A percentile compares a stretch with the other conserved stretches of the same genome.
These are phyloP conservation scores for Oryzias sinensis DNA, from an alignment of 2,797 vertebrate species.

Conservation along the genomic window DNA sequence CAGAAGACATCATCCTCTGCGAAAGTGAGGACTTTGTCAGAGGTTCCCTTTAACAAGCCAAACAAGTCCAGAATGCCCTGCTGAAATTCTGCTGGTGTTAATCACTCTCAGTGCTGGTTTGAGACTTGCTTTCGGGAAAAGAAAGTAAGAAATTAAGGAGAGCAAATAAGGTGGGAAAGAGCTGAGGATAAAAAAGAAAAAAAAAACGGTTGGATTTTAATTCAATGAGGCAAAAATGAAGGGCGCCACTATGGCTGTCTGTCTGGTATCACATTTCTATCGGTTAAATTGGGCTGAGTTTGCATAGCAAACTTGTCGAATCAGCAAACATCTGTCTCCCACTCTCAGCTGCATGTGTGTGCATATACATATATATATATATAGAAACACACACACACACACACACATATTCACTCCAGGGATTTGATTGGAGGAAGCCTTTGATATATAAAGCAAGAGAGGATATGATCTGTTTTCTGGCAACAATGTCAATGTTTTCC, in stretches of 20 bases:
- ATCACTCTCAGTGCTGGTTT: conserved; percentile 38
- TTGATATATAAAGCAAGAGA: conserved; percentile 66
- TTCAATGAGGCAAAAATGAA: conserved; percentile 51
- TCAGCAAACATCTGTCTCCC: conserved; percentile 81
- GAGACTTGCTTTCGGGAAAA: conserved; percentile 30
- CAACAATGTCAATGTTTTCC: conserved; percentile 71
- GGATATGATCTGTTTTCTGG: conserved; percentile 59
- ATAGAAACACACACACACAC: conserved; percentile 18
- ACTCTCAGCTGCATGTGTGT: conserved; percentile 1
- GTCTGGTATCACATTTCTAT: conserved; percentile 54
- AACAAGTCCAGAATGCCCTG: conserved; percentile 46
- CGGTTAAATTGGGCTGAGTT: conserved; percentile 67
- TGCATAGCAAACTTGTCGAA: conserved; percentile 71
- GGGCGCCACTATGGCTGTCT: conserved; percentile 55
- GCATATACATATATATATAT: conserved; percentile 15
- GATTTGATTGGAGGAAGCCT: conserved; percentile 64
- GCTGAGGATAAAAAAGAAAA: conserved; percentile 11
- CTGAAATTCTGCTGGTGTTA: conserved; percentile 41
- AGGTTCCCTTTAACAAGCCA: conserved; percentile 43
- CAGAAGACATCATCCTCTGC: conserved; percentile 46
- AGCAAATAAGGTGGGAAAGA: conserved; percentile 17
- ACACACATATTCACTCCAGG: conserved; percentile 25
- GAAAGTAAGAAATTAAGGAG: conserved; percentile 12
- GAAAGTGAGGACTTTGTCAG: conserved; percentile 51
- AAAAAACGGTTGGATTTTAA: conserved; percentile 13